A percentile compares a stretch with the other conserved stretches of the same genome.
These are phyloP conservation scores for Acleris cristana DNA, from an alignment of 2,888 invertebrate genomes.

Conservation along the genomic window DNA sequence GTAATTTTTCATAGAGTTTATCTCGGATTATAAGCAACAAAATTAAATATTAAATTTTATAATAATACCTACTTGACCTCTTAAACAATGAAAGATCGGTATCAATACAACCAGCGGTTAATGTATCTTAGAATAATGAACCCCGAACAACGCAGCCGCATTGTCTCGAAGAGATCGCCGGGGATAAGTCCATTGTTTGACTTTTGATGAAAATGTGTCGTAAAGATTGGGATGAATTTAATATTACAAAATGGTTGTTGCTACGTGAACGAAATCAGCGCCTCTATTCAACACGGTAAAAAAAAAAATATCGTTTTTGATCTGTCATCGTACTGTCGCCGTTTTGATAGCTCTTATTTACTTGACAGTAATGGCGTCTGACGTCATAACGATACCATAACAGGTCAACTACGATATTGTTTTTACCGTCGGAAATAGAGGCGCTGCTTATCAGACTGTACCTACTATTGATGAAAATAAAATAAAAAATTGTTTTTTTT, in stretches of 20 bases:
- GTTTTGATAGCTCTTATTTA: no score
- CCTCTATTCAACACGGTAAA: no score
- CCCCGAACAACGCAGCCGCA: background rate
- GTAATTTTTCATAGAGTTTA: background rate
- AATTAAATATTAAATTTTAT: conserved; percentile 8
- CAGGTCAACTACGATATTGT: no score
- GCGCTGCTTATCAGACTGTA: background rate
- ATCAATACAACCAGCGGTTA: conserved; percentile 10
- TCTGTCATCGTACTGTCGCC: no score
- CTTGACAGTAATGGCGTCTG: no score
- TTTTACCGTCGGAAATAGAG: no score
- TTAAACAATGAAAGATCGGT: conserved; percentile 22
- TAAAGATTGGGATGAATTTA: conserved; percentile 7
- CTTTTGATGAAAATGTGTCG: conserved; percentile 28
- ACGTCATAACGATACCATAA: no score
- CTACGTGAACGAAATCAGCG: background rate
- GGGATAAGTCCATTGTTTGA: conserved; percentile 31
- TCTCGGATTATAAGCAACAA: background rate
- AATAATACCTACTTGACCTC: conserved; percentile 1
- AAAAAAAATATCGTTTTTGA: no score
- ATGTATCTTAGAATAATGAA: background rate
- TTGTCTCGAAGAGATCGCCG: conserved; percentile 27
- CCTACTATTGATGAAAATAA: no score
- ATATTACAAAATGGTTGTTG: conserved; percentile 15
- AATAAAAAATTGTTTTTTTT: background rate